These are phyloP conservation scores for Cephus nigrinus DNA, from an alignment of 2,888 invertebrate genomes.

Conservation along the genomic window DNA sequence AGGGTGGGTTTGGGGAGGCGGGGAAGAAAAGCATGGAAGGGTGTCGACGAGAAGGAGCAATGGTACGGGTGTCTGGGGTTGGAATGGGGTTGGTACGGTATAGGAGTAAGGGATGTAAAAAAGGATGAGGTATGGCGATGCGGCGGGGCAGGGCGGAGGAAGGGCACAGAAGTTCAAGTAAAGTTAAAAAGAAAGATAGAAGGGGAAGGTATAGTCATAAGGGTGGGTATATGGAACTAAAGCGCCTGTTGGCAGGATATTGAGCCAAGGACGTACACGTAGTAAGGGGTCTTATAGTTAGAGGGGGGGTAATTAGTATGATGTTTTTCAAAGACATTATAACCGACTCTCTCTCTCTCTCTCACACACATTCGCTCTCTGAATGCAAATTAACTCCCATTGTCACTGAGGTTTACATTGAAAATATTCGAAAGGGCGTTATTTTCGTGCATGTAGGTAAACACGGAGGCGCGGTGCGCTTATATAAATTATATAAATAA, in stretches of 20 bases:
- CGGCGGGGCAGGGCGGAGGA: background rate
- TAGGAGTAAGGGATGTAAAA: background rate
- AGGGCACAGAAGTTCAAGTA: background rate
- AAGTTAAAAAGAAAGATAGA: background rate
- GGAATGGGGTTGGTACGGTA: background rate
- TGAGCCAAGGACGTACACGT: background rate
- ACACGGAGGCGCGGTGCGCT: too few relatives aligned
- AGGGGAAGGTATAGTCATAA: background rate
- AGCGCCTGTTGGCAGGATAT: background rate
- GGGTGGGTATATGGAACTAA: background rate
- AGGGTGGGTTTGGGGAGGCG: slow-evolving; percentile 10
- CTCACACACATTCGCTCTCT: slow-evolving; percentile 24
- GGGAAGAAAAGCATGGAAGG: slow-evolving; percentile 25
- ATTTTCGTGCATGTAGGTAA: background rate
- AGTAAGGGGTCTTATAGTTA: background rate
- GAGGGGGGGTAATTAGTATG: background rate
- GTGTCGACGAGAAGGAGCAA: slow-evolving; percentile 18
- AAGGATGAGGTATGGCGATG: background rate
- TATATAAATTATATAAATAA: too few relatives aligned
- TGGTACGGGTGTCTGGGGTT: background rate
- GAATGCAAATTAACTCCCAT: slow-evolving; percentile 58
- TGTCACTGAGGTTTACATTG: background rate
- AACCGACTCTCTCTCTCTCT: background rate
- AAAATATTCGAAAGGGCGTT: background rate
- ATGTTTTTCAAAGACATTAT: slow-evolving; percentile 41